Base-by-base conservation (phyloP, 2,113 vertebrate species). In the Pseudois nayaur region DNA sequence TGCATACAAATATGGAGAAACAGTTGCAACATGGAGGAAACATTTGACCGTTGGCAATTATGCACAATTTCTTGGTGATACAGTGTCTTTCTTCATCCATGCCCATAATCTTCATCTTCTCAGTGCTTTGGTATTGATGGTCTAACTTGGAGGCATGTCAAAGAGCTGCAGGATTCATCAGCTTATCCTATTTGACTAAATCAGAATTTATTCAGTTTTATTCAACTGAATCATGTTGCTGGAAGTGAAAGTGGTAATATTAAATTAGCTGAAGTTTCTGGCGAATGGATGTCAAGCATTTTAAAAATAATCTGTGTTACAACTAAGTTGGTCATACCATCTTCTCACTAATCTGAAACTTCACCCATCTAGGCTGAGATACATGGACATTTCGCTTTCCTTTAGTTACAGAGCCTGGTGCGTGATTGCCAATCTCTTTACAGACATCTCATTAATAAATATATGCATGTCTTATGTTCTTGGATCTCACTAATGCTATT, bases 221-320 rank as follows among this genome's bases (percentile, higher is more conserved):
- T 83, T 79, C 81, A 59, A 27, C 17, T 88, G 64, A 91, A 55
- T 94, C 21, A 40, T 86, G 31, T 67, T 94, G 12, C 15, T 29
- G 3, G 40, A 89, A 52, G 33, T 48, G 21, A 81, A 97, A 54
- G 50, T 17, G 15, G 5, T 64, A 29, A 11, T 82, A 10, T 67
- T 84, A n/a, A 85, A 12, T 81, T 81, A 82, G n/a, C 31, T 64
- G 17, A 94, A 79, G 11, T 87, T 95, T 97, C 87, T 50, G 62
- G 76, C 19, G 85, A 79, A 62, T 33, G 14, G 25, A 52, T 74
- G n/a, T 36, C 76, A 71, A 82, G 54, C 33, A 54, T 11, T 6
- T 91, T 57, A 89, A 96, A 84, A 60, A 91, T 78, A 91, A 86
- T 31, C 45, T 97, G 16, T 71, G 16, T 54, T 92, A 64, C 36